Evolutionary conservation across 2,888 invertebrate species (phyloP), one percentile per base, ranked within the genome.

Genomic region (Himalopsyche anomala): DNA sequence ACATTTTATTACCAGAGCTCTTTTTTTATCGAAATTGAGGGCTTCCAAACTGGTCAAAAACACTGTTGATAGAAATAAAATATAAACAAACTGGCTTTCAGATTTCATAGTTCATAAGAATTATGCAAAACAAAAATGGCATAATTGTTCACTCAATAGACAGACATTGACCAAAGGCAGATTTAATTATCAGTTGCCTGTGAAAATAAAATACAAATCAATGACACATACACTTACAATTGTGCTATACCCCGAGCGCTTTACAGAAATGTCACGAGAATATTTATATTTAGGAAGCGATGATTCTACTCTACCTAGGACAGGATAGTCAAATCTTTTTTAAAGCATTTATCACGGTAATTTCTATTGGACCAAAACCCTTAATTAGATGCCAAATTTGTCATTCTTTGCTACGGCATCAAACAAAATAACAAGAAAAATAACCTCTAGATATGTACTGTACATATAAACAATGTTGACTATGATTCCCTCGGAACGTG

Each of bases 341-440:
- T 74, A 74, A 74, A 74, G 74, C 74, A 74, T 74, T 74, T 74
- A 74, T 74, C 74, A 74, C 74, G 74, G 74, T 74, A 38, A 36
- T 74, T 74, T 74, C 74, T 74, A 74, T 74, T 74, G 74, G 74
- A 74, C 74, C 74, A 74, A 74, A 74, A 74, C 74, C 74, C 74
- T 74, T 74, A 74, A 74, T 36, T 74, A 74, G 74, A 74, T 74
- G 74, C 74, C 74, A 74, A 28, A 74, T 74, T 74, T 74, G 62
- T 62, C 36, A 74, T 36, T 74, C 15, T 74, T 74, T 36, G 74
- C 74, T 74, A 74, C 38, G 74, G 74, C 74, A 74, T 74, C 74
- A 74, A 74, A 74, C 74, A 74, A 9, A 74, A 74, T 51, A 62
- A 62, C 62, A 62, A 62, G 62, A 62, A 12, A 74, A 74, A 74